Conservation (phyloP, 2,113 vertebrate genomes). For the Callionymus lyra region DNA sequence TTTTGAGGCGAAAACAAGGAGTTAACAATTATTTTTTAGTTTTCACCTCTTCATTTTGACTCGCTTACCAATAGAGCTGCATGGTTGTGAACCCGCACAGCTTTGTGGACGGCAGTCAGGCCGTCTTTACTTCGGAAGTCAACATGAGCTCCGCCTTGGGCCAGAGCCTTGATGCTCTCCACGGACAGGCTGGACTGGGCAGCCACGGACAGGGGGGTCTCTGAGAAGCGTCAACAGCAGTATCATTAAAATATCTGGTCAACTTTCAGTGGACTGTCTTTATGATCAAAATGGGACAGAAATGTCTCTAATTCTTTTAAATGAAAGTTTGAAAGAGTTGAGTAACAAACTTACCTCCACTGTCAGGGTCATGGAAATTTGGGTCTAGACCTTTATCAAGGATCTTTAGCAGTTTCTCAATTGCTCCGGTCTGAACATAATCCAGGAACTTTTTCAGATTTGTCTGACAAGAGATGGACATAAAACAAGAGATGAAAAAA, state of each 20-base stretch:
- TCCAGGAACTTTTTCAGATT: constrained; percentile 87
- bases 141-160: constrained; percentile 81
- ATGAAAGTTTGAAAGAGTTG: neutral
- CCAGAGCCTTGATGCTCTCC: constrained; percentile 76
- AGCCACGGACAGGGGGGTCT: constrained; percentile 78
- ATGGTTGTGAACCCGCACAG: constrained; percentile 78
- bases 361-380: constrained; percentile 86
- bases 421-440: constrained; percentile 74
- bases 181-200: constrained; percentile 67
- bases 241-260: neutral
- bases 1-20: too few relatives aligned
- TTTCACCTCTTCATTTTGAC: too few relatives aligned
- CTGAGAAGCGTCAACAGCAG: constrained; percentile 42
- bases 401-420: constrained; percentile 79
- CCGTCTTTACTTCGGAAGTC: constrained; percentile 84
- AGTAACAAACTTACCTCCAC: constrained; percentile 68
- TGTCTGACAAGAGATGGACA: constrained; percentile 56
- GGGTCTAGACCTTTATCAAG: constrained; percentile 88
- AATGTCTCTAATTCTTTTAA: neutral
- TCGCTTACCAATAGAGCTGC: constrained; percentile 71
- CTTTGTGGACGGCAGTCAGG: constrained; percentile 80
- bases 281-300: neutral
- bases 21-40: too few relatives aligned
- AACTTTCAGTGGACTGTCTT: neutral
- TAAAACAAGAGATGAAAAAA: neutral